Evolutionary conservation across 1,140 invertebrate species (phyloP), one percentile per base, ranked within the genome.

Genomic region (Palaemon carinicauda): DNA sequence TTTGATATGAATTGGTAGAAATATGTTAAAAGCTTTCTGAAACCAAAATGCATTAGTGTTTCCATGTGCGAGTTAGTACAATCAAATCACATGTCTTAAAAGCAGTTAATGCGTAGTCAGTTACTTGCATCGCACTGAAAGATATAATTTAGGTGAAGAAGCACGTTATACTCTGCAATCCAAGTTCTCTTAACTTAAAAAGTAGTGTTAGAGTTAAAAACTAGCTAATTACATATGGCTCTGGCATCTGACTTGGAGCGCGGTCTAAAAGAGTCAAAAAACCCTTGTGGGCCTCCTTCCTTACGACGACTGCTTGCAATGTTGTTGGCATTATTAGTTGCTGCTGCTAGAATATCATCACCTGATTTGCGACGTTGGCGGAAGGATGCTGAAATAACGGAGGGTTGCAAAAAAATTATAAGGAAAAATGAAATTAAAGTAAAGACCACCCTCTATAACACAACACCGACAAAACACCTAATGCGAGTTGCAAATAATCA

Each of bases 191-290:
- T 41, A 41, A 41, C 7, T 41, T 41, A 41, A 41, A 41, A 41
- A 41, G 41, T 19, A 31, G 33, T 27, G 19, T 60, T 51, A 19
- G 33, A 31, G 79, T 33, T 17, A n/a, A 53, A 82, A 69, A 53
- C 60, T 29, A 29, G 31, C 69, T 71, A 85, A 80, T 87, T 89
- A 89, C 89, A 86, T 86, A 88, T 89, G 29, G 89, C 89, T 73
- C 87, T 93, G 33, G 94, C 95, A 92, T 97, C 96, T 10, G 94
- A 97, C 92, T 95, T 97, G 89, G 94, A 96, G 87, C 94, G 93
- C 56, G 94, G 96, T 90, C 96, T 94, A 91, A 98, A 97, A 21
- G 95, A 95, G 91, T 98, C 96, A 90, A 98, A 95, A 89, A 90
- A 89, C 77, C 91, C 82, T 90, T 82, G 90, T 91, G 79, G 54